Evolutionary conservation across 2,113 vertebrate genomes (phyloP).

Genomic region (Platysternon megacephalum): DNA sequence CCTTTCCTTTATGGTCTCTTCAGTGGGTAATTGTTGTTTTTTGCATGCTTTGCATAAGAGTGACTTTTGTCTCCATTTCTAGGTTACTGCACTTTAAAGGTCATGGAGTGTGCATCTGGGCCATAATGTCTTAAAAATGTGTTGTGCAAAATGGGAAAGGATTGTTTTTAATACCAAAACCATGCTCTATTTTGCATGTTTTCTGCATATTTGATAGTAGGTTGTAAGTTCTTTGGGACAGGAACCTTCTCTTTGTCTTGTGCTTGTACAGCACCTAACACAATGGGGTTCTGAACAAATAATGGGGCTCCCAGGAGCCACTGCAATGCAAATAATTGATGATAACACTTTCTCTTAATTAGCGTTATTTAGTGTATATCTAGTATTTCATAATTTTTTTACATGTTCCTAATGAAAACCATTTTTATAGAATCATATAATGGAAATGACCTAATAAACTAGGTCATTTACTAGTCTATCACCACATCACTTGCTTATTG

Average conservation of each 20-base stretch:
- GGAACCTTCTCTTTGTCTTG: neutral
- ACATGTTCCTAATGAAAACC: neutral
- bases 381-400: neutral
- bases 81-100: neutral
- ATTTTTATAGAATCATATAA: neutral
- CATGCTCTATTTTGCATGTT: neutral
- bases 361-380: neutral
- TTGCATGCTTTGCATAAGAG: neutral
- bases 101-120: accelerated
- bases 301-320: neutral
- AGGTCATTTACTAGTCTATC: neutral
- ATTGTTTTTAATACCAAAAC: neutral
- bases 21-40: neutral
- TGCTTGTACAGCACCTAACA: neutral
- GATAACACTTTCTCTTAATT: neutral
- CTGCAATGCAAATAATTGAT: neutral
- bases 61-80: neutral
- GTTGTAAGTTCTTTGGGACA: neutral
- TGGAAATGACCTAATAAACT: neutral
- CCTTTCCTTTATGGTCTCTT: neutral
- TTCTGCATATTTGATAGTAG: neutral
- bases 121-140: neutral
- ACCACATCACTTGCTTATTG: neutral
- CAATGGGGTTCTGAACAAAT: accelerated
- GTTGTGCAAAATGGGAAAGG: neutral